Evolutionary conservation across 1,140 invertebrate species (phyloP).

Genomic region (Anagrus nilaparvatae): DNA sequence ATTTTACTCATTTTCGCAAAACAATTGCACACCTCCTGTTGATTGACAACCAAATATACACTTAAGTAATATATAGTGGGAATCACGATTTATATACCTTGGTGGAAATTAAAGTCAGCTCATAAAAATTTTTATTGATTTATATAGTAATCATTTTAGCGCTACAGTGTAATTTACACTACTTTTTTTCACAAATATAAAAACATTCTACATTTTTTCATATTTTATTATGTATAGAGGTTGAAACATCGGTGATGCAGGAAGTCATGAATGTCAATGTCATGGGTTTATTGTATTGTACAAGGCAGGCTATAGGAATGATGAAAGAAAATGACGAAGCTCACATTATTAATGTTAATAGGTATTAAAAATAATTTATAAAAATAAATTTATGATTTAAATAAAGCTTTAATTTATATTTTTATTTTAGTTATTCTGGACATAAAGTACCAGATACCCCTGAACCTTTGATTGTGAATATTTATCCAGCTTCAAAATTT

Average conservation of each 20-base stretch:
- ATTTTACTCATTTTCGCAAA: no score
- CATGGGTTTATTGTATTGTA: no score
- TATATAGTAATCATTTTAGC: no score
- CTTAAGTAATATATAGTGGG: no score
- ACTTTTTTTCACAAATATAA: no score
- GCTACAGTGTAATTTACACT: no score
- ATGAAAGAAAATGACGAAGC: slow-evolving; percentile 53
- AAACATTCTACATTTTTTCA: no score
- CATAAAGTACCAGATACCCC: slow-evolving; percentile 27
- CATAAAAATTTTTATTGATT: slow-evolving; percentile 4
- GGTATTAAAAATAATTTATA: slow-evolving; percentile 27
- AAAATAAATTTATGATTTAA: neutral
- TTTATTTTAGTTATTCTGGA: slow-evolving; percentile 31
- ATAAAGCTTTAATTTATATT: neutral
- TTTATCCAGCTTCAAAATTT: slow-evolving; percentile 51
- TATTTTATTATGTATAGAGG: slow-evolving; percentile 17
- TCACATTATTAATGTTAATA: slow-evolving; percentile 56
- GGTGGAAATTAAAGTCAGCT: neutral
- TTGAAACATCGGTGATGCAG: slow-evolving; percentile 47
- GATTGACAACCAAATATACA: no score
- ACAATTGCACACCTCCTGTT: no score
- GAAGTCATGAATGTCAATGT: no score
- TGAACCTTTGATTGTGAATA: slow-evolving; percentile 30
- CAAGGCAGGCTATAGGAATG: slow-evolving; percentile 43
- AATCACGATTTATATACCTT: neutral